phyloP scores from a whole-genome alignment of 2,888 invertebrate species.

The Phortica magna region DNA sequence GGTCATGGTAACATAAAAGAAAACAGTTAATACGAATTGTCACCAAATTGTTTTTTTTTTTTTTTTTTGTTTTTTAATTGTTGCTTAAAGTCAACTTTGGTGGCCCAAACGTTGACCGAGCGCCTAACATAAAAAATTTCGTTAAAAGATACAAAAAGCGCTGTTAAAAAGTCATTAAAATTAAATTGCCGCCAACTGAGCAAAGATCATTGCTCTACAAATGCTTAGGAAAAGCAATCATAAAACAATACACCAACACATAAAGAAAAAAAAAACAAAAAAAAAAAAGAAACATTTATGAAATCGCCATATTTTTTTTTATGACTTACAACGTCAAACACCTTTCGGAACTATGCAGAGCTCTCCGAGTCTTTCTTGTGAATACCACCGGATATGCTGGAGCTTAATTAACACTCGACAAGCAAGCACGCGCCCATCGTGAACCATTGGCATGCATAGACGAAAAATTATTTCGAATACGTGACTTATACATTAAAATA shows the following conservation, averaged over 20 bases:
- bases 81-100: background rate
- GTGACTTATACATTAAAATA: background rate
- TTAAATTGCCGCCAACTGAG: slow-evolving; percentile 4
- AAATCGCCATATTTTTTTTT: slow-evolving; percentile 5
- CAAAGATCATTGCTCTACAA: slow-evolving; percentile 21
- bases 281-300: background rate
- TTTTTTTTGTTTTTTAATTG: background rate
- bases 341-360: slow-evolving; percentile 15
- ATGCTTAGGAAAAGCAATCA: slow-evolving; percentile 8
- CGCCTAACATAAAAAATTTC: background rate
- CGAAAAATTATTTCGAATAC: background rate
- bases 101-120: slow-evolving; percentile 1
- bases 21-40: slow-evolving; percentile 10
- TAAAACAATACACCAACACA: background rate
- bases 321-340: slow-evolving; percentile 4
- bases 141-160: background rate
- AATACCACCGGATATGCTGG: slow-evolving; percentile 5
- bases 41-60: background rate
- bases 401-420: slow-evolving; percentile 14
- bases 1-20: background rate
- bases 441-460: background rate
- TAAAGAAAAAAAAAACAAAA: background rate
- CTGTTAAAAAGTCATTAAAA: slow-evolving; percentile 23
- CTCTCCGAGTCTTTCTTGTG: background rate
- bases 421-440: slow-evolving; percentile 10